phyloP scores from a whole-genome alignment of 2,888 invertebrate species.

The Noctua comes region DNA sequence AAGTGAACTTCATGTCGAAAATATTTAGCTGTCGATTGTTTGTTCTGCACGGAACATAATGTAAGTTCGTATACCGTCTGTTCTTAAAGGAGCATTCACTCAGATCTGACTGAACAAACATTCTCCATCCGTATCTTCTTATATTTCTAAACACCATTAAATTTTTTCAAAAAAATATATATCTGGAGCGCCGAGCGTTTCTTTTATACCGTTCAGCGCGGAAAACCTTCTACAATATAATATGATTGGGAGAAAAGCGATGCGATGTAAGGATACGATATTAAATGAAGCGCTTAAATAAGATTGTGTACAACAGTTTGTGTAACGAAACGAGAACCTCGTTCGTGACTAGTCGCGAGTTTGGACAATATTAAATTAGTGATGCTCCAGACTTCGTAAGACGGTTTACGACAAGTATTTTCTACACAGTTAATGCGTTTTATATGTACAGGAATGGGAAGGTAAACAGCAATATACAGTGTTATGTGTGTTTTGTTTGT shows the following conservation, averaged over 20 bases:
- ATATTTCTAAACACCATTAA: slow-evolving; percentile 45
- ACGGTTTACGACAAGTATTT: slow-evolving; percentile 59
- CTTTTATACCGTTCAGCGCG: slow-evolving; percentile 24
- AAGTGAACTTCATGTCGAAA: slow-evolving; percentile 52
- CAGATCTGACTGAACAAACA: slow-evolving; percentile 45
- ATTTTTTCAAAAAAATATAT: slow-evolving; percentile 29
- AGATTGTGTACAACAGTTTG: slow-evolving; percentile 71
- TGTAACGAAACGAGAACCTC: slow-evolving; percentile 73
- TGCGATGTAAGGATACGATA: slow-evolving; percentile 46
- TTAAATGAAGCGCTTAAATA: slow-evolving; percentile 70
- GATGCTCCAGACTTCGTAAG: slow-evolving; percentile 65
- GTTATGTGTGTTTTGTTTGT: slow-evolving; percentile 53
- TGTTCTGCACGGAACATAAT: slow-evolving; percentile 32
- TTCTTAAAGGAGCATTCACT: slow-evolving; percentile 45
- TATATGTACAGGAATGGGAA: slow-evolving; percentile 54
- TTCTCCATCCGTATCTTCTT: slow-evolving; percentile 31
- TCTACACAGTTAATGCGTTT: slow-evolving; percentile 53
- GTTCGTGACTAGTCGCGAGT: slow-evolving; percentile 62
- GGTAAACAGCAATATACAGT: slow-evolving; percentile 55
- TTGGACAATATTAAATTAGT: slow-evolving; percentile 78
- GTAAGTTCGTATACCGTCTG: slow-evolving; percentile 25
- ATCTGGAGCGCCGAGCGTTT: background rate
- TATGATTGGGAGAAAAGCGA: slow-evolving; percentile 48
- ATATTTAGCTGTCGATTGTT: slow-evolving; percentile 57
- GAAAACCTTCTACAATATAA: slow-evolving; percentile 45